These are phyloP conservation scores for Papilio protenor DNA, from an alignment of 2,888 invertebrate genomes.

Conservation along the genomic window DNA sequence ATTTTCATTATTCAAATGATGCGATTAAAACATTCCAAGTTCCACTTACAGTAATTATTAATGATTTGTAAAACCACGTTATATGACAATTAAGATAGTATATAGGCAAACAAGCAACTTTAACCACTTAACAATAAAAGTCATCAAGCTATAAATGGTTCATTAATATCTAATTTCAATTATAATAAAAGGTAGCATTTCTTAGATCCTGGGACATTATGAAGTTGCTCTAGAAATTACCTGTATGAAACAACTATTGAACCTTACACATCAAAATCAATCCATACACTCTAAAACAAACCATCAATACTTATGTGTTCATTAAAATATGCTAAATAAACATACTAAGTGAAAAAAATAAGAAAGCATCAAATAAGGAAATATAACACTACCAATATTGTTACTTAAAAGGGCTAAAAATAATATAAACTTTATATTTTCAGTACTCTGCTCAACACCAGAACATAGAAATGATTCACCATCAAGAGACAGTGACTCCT, in stretches of 20 bases:
- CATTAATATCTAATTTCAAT: too few species aligned
- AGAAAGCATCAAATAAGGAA: too few species aligned
- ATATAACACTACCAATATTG: neutral
- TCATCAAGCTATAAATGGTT: too few species aligned
- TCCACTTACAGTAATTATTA: neutral
- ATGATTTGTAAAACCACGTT: neutral
- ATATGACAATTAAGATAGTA: neutral
- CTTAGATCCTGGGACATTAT: too few species aligned
- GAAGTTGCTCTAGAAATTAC: too few species aligned
- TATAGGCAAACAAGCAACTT: neutral
- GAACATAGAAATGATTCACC: slow-evolving; percentile 72
- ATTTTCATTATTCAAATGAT: neutral
- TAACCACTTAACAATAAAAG: neutral
- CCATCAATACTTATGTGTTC: too few species aligned
- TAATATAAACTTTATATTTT: slow-evolving; percentile 49
- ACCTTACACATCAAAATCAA: too few species aligned
- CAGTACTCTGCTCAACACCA: slow-evolving; percentile 78
- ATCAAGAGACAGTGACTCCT: slow-evolving; percentile 75
- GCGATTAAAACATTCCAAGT: neutral
- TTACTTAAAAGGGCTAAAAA: neutral
- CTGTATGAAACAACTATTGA: too few species aligned
- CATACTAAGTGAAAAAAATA: too few species aligned
- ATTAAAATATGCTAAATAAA: too few species aligned
- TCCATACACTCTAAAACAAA: too few species aligned
- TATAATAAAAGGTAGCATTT: too few species aligned